Evolutionary conservation across 2,797 vertebrate species (phyloP).

Genomic region (Lutjanus campechanus): DNA sequence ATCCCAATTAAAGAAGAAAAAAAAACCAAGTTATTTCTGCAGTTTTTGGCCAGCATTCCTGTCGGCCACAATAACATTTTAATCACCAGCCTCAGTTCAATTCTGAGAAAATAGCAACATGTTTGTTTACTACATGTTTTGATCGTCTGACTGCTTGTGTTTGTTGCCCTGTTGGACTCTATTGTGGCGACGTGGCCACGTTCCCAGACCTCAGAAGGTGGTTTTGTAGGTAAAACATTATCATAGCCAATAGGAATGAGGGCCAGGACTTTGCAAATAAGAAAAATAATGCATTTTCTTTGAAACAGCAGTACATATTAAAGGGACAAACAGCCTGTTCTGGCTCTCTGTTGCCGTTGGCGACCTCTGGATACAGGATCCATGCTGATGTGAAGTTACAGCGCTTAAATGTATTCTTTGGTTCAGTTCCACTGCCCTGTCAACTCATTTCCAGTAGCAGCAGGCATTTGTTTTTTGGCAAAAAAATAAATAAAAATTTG

Average conservation of each 20-base stretch:
- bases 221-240: background rate
- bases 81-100: background rate
- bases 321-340: background rate
- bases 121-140: background rate
- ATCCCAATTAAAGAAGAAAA: background rate
- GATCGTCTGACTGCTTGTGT: background rate
- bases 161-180: background rate
- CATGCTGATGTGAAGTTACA: background rate
- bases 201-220: conserved; percentile 1
- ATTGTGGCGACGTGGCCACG: background rate
- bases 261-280: background rate
- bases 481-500: background rate
- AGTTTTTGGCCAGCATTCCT: background rate
- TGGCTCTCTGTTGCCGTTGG: background rate
- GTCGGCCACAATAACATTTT: background rate
- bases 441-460: background rate
- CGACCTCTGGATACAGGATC: background rate
- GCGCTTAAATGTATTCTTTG: background rate
- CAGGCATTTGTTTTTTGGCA: background rate
- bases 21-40: background rate
- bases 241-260: background rate
- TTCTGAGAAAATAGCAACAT: background rate
- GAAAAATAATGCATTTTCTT: background rate
- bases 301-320: no score
- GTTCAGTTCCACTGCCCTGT: background rate